Evolutionary conservation across 2,888 invertebrate genomes (phyloP).

Genomic region (Troides oblongomaculatus): DNA sequence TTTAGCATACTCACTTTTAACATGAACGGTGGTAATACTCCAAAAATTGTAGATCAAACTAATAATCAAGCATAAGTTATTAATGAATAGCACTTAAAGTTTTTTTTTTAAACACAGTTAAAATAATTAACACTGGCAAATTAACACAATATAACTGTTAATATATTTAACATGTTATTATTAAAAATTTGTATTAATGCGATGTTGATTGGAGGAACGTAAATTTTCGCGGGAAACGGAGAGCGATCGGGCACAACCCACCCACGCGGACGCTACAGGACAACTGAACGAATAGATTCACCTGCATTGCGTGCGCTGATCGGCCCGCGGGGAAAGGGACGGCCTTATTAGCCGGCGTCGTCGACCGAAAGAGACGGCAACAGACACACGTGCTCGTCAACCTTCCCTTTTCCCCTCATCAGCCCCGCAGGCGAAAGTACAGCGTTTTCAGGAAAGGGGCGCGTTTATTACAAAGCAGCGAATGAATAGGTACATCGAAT

Average conservation of each 20-base stretch:
- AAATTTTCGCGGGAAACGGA: conserved; percentile 74
- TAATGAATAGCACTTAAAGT: conserved; percentile 4
- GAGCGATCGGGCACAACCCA: conserved; percentile 48
- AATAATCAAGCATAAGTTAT: neutral
- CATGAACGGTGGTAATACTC: conserved; percentile 11
- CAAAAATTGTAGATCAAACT: conserved; percentile 39
- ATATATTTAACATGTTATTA: conserved; percentile 1
- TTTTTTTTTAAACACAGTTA: conserved; percentile 4
- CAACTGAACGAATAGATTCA: conserved; percentile 65
- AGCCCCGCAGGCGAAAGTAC: conserved; percentile 38
- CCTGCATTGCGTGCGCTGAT: conserved; percentile 79
- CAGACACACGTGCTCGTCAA: conserved; percentile 65
- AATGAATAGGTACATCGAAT: conserved; percentile 68
- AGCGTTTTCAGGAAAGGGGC: conserved; percentile 70
- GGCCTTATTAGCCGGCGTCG: conserved; percentile 31
- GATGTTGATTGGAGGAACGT: conserved; percentile 41
- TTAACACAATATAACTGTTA: conserved; percentile 3
- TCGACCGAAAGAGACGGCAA: conserved; percentile 46
- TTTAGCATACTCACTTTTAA: conserved; percentile 23
- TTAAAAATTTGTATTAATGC: neutral
- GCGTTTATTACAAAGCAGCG: conserved; percentile 65
- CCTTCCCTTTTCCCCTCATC: conserved; percentile 52
- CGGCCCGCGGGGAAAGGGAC: conserved; percentile 52
- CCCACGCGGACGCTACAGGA: conserved; percentile 56
- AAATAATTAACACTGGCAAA: conserved; percentile 15